Evolutionary conservation across 2,113 vertebrate genomes (phyloP), one percentile per base, ranked within the genome.

Genomic region (Leptosomus discolor): DNA sequence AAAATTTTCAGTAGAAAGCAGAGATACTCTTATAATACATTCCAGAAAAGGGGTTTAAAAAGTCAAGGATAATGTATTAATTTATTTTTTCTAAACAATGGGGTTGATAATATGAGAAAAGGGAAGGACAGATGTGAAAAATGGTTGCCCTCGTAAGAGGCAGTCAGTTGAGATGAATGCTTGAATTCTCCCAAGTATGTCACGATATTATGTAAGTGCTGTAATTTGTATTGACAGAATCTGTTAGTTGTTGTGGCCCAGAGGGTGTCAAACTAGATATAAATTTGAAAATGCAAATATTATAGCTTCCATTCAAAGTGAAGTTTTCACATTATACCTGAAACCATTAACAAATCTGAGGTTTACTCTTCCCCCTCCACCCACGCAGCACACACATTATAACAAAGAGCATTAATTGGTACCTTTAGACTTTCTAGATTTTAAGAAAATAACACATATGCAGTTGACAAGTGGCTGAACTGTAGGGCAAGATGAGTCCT

Each of bases 201-300:
- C 90, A 88, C 21, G 91, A 69, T 64, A 83, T 94, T 92, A 77
- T 82, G 15, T 64, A 96, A 96, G 65, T 61, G 58, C 32, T 92
- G 23, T 68, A 95, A 87, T 95, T 96, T 96, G 30, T 96, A 91
- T 87, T 97, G 96, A 96, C 36, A 96, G 85, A 89, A 94, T 96
- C 97, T 98, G 95, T 95, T 96, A 61, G 48, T 94, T 96, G 86
- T 95, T 79, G 61, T 92, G 78, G 94, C 70, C 93, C 68, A 93
- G 75, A 96, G 85, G 61, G 64, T 93, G 30, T 79, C 64, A 94
- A 95, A 82, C 21, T 39, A 96, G 51, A 58, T 68, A 95, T 61
- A 94, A 94, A 97, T 95, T 92, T 32, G n/a, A 93, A 97, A 97
- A 97, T 96, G 67, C 58, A 92, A 95, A 96, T 97, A 87, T 79